Conservation (phyloP, 2,113 vertebrate genomes). For the Narcine bancroftii region DNA sequence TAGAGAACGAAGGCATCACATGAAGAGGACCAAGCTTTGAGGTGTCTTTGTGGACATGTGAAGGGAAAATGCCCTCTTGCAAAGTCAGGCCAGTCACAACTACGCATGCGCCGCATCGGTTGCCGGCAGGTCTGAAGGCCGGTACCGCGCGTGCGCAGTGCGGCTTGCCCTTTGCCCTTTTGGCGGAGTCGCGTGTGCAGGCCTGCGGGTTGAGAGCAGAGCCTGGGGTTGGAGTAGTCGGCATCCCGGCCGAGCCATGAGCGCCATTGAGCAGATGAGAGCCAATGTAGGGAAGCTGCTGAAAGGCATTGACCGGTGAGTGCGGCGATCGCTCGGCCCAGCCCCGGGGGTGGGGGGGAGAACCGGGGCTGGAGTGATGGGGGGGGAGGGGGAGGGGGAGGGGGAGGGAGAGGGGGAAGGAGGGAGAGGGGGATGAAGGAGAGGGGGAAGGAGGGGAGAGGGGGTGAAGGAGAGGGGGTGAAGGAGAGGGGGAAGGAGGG, state of each 20-base stretch:
- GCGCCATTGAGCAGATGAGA: constrained; percentile 80
- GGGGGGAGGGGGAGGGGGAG: too few relatives aligned
- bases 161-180: not conserved
- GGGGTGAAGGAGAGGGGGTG: too few relatives aligned
- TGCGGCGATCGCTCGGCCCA: not conserved
- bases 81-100: not conserved
- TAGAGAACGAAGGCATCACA: too few relatives aligned
- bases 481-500: too few relatives aligned
- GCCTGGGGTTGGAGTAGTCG: not conserved
- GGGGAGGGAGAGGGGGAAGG: too few relatives aligned
- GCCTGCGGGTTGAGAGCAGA: not conserved
- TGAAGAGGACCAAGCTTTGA: too few relatives aligned
- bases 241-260: constrained; percentile 51
- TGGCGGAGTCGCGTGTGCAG: not conserved
- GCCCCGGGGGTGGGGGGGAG: not conserved
- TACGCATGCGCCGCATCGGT: not conserved
- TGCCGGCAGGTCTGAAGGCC: not conserved
- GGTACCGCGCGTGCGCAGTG: not conserved
- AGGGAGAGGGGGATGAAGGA: too few relatives aligned
- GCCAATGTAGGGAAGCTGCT: constrained; percentile 80
- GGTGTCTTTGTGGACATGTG: too few relatives aligned
- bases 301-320: constrained; percentile 80
- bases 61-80: too few relatives aligned
- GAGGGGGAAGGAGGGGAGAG: too few relatives aligned
- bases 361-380: not conserved